A percentile compares a stretch with the other conserved stretches of the same genome.
These are phyloP conservation scores for Nycticebus coucang DNA, from an alignment of 2,113 vertebrate species.

Conservation along the genomic window DNA sequence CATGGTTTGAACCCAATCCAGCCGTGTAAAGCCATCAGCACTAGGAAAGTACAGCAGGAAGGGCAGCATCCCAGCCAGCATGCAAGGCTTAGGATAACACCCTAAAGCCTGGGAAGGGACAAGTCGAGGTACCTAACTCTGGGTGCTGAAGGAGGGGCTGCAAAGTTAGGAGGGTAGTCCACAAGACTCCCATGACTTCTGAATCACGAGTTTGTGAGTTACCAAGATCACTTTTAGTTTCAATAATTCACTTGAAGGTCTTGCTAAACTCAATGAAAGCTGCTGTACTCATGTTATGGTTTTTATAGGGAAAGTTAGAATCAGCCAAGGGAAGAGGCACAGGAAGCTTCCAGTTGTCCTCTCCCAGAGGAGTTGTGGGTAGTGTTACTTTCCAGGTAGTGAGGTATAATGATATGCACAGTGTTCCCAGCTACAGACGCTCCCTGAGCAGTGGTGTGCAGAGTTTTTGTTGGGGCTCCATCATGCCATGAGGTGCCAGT, in stretches of 20 bases:
- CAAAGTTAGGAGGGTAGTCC: neutral
- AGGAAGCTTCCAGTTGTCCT: accelerated
- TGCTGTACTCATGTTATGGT: accelerated
- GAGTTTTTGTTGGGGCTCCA: neutral
- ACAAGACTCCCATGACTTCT: neutral
- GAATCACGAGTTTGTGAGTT: neutral
- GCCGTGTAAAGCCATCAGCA: accelerated
- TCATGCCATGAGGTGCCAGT: accelerated
- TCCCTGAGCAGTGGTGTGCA: neutral
- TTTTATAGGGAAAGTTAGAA: neutral
- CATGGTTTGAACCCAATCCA: neutral
- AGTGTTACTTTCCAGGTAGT: neutral
- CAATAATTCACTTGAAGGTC: no score
- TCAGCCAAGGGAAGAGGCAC: neutral
- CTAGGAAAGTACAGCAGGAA: accelerated
- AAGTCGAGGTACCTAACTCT: neutral
- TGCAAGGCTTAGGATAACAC: neutral
- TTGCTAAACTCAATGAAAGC: neutral
- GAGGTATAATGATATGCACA: accelerated
- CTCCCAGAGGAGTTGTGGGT: accelerated
- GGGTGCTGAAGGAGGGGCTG: neutral
- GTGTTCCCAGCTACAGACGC: no score
- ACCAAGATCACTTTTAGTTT: neutral
- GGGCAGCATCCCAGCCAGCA: accelerated
- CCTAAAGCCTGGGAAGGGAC: neutral